Base-by-base conservation (phyloP, 64 coral and sea anemone genomes). In the Anthopleura sola region DNA sequence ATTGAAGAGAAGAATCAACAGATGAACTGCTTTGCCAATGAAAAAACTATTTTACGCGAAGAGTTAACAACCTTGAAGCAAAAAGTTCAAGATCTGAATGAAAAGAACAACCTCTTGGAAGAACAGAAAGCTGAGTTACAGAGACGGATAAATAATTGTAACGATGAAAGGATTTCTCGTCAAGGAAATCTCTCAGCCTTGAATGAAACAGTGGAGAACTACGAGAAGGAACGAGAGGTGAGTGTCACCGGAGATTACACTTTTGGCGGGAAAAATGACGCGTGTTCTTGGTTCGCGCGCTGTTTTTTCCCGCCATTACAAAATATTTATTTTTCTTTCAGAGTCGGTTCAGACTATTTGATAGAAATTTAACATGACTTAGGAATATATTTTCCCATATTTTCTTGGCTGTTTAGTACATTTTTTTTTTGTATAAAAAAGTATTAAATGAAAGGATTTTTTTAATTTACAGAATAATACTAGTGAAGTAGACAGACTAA, bases 171-270 rank as follows among this genome's bases (percentile, higher is more conserved):
- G 19, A 83, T 54, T 38, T 38, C 82, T 83, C 50, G 36, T 31
- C 82, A 83, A 53, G 55, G 82, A 7, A 39, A 83, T 57, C 47
- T 83, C 5, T 83, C 46, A 36, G 82, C 82, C 23, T 31, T 83
- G 24, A 83, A 83, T 37, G 82, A 83, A 60, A 83, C 82, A 7
- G 50, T 60, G 44, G 37, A 83, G 32, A 83, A 83, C 55, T 56
- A 48, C 55, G 82, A 83, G 34, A 53, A 29, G 55, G 82, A 83
- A 83, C 21, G 82, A 29, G 82, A 83, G 82, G 82, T 14, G 13
- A 71, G 66, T 71, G 66, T 15, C n/a, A 53, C 2, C n/a, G 6
- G 13, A 12, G 12, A 13, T 53, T 53, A 17, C 28, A 71, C 28
- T 71, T 71, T 71, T 71, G 66, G 66, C 66, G 66, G 26, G 66